Conservation (phyloP, 2,797 vertebrate species). For the Sebastes trivittatus region DNA sequence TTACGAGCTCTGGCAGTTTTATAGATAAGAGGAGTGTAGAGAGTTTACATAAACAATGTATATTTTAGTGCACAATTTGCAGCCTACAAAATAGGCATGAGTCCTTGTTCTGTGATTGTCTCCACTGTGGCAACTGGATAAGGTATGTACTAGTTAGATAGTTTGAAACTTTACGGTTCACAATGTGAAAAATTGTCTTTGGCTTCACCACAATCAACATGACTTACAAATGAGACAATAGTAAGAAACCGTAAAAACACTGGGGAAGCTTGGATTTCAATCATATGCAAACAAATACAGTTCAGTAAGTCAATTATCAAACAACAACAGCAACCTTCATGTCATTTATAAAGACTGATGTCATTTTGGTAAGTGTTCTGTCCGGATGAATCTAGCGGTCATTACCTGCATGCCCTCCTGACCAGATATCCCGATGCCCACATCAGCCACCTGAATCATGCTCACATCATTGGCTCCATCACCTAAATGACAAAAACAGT, state of each 20-base stretch:
- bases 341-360: neutral
- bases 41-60: neutral
- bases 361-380: neutral
- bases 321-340: neutral
- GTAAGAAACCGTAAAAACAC: neutral
- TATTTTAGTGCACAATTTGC: neutral
- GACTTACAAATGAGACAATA: neutral
- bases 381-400: neutral
- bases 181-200: no score
- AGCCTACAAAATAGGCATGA: no score
- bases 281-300: neutral
- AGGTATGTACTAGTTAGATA: neutral
- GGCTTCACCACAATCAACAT: no score
- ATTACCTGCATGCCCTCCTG: slow-evolving; percentile 98
- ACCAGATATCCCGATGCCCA: slow-evolving; percentile 92
- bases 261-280: neutral
- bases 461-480: slow-evolving; percentile 98
- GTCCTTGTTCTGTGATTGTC: neutral
- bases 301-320: neutral
- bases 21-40: neutral
- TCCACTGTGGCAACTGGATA: neutral
- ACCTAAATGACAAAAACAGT: slow-evolving; percentile 74
- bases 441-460: slow-evolving; percentile 95
- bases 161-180: neutral
- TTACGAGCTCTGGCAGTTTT: neutral